Conservation (phyloP, 2,888 invertebrate species). For the Mimas tiliae region DNA sequence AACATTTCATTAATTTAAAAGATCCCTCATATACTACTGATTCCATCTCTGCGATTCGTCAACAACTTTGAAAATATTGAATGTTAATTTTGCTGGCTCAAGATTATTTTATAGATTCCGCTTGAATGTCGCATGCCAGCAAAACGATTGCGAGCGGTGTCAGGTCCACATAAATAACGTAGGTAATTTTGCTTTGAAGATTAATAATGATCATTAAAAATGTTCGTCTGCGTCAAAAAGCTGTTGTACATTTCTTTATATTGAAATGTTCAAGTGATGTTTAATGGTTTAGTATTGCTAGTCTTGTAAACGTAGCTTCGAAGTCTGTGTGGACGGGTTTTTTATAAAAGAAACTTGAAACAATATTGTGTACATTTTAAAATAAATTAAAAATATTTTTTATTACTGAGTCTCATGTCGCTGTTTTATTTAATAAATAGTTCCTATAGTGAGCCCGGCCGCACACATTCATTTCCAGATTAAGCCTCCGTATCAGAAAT, state of each 20-base stretch:
- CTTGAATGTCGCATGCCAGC: no score
- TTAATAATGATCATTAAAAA: neutral
- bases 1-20: neutral
- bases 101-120: no score
- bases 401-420: conserved; percentile 48
- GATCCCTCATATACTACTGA: neutral
- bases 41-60: neutral
- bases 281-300: conserved; percentile 39
- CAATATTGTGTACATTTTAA: conserved; percentile 53
- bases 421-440: conserved; percentile 38
- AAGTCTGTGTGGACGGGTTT: conserved; percentile 29
- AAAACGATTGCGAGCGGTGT: no score
- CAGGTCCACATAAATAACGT: no score
- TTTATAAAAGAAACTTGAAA: conserved; percentile 45
- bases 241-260: neutral
- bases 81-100: no score
- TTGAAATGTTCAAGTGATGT: conserved; percentile 11
- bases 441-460: neutral
- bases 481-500: no score
- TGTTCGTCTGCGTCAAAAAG: neutral
- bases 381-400: conserved; percentile 54
- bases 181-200: neutral
- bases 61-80: neutral
- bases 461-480: no score
- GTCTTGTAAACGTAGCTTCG: conserved; percentile 40